Conservation (phyloP, 2,113 vertebrate species). For the Semicossyphus pulcher region DNA sequence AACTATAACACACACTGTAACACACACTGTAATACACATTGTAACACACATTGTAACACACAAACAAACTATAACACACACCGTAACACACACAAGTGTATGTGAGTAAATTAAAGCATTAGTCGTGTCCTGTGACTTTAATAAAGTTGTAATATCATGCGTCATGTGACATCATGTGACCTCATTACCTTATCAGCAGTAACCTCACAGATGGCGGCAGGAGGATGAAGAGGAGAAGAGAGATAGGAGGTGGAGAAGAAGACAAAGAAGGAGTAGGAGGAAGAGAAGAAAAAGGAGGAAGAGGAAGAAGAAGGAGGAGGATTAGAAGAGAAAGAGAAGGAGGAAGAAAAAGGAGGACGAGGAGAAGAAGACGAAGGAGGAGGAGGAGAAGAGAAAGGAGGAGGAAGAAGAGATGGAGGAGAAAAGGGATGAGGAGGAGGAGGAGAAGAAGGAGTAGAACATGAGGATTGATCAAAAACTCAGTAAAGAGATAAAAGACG, state of each 20-base stretch:
- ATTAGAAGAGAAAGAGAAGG: constrained; percentile 1
- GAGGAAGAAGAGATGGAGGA: not conserved
- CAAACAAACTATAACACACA: too few species aligned
- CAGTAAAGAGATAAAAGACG: too few species aligned
- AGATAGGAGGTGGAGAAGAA: not conserved
- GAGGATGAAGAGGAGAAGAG: constrained; percentile 1
- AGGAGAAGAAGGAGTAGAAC: not conserved
- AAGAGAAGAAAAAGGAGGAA: constrained; percentile 6
- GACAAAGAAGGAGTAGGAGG: not conserved
- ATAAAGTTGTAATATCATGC: constrained; percentile 60
- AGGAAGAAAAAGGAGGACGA: constrained; percentile 12
- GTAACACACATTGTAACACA: too few species aligned
- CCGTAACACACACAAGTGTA: constrained; percentile 40
- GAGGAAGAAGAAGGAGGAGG: not conserved
- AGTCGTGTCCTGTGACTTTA: constrained; percentile 73
- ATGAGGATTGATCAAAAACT: too few species aligned
- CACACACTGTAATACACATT: too few species aligned
- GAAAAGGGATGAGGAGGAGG: too few species aligned
- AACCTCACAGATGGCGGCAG: constrained; percentile 54
- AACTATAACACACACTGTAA: too few species aligned
- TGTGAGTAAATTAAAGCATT: constrained; percentile 65
- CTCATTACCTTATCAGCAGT: constrained; percentile 8
- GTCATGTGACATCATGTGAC: constrained; percentile 62
- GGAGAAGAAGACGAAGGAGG: not conserved
- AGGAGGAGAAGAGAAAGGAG: not conserved